These are phyloP conservation scores for Carettochelys insculpta DNA, from an alignment of 2,113 vertebrate genomes.

Conservation along the genomic window DNA sequence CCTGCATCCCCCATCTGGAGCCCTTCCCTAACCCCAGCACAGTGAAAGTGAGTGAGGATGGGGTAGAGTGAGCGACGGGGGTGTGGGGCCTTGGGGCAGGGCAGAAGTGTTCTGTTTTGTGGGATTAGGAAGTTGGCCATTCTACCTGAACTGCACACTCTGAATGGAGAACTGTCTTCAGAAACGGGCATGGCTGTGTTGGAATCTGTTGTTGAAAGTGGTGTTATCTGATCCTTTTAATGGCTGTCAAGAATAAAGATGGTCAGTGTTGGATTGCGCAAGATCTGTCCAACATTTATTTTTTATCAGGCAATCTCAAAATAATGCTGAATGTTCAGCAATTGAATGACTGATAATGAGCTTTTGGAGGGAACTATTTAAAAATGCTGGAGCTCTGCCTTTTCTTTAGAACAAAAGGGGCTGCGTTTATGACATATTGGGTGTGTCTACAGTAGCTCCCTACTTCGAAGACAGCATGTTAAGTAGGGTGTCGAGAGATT, in stretches of 20 bases:
- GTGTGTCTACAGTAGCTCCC: no score
- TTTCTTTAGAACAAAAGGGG: no score
- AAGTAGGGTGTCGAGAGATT: no score
- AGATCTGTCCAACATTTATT: constrained; percentile 9
- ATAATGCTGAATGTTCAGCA: neutral
- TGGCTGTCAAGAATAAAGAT: neutral
- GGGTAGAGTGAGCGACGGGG: no score
- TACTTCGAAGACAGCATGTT: no score
- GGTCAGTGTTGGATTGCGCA: neutral
- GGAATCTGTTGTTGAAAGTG: neutral
- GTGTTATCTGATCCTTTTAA: neutral
- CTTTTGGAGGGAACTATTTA: neutral
- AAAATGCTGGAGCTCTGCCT: neutral
- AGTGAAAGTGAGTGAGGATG: no score
- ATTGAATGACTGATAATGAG: neutral
- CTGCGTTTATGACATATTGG: no score
- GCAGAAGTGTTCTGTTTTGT: no score
- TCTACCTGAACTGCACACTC: neutral
- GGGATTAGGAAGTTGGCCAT: no score
- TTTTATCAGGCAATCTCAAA: neutral
- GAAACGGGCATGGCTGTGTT: neutral
- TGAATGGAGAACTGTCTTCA: neutral
- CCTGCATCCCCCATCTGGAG: no score
- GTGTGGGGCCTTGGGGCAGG: no score
- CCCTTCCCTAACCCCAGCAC: no score